phyloP scores from a whole-genome alignment of 2,113 vertebrate species.

The Rhegmatorhina hoffmannsi region DNA sequence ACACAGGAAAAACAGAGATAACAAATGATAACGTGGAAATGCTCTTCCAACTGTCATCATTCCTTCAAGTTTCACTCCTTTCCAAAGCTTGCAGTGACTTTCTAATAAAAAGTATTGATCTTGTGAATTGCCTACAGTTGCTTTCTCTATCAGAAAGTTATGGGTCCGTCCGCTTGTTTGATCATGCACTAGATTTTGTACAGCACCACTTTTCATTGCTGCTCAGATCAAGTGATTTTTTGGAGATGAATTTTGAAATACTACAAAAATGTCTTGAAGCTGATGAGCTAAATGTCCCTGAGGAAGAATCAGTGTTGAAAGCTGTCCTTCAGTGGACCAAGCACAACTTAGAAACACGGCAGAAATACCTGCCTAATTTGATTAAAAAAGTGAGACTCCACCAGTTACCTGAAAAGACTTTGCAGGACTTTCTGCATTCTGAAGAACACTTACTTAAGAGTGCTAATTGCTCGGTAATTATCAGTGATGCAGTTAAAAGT shows the following conservation, averaged over 20 bases:
- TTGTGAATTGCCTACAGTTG: conserved; percentile 90
- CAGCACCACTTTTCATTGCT: conserved; percentile 85
- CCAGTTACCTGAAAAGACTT: conserved; percentile 83
- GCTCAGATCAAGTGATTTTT: conserved; percentile 86
- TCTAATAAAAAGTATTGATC: conserved; percentile 88
- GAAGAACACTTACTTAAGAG: conserved; percentile 78
- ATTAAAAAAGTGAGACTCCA: conserved; percentile 87
- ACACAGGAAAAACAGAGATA: conserved; percentile 91
- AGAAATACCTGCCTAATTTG: conserved; percentile 80
- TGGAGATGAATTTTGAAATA: conserved; percentile 88
- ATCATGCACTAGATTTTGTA: conserved; percentile 84
- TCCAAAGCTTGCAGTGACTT: conserved; percentile 94
- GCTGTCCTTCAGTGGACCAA: conserved; percentile 87
- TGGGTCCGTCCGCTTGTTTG: conserved; percentile 84
- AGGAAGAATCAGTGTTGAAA: conserved; percentile 86
- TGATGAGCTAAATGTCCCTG: conserved; percentile 84
- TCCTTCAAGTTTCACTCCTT: conserved; percentile 91
- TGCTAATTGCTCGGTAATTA: conserved; percentile 75
- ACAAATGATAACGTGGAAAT: conserved; percentile 92
- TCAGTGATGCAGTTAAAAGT: conserved; percentile 78
- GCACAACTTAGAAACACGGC: conserved; percentile 79
- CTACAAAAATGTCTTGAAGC: conserved; percentile 85
- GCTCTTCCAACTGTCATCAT: conserved; percentile 94
- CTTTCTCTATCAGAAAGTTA: conserved; percentile 91
- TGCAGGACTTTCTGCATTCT: conserved; percentile 76